phyloP scores from a whole-genome alignment of 2,888 invertebrate species.

The Xiphydria camelus region DNA sequence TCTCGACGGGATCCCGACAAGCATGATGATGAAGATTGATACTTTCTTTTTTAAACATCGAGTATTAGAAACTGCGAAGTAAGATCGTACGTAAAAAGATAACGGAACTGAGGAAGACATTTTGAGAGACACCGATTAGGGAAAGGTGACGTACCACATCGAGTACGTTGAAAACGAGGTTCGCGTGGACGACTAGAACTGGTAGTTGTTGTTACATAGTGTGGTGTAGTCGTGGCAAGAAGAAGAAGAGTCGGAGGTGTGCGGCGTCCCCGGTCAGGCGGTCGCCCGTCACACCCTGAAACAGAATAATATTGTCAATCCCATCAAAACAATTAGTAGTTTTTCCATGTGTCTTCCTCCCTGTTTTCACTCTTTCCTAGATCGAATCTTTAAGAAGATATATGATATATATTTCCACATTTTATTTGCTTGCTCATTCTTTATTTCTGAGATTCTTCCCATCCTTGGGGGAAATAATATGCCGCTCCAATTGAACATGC shows the following conservation, averaged over 20 bases:
- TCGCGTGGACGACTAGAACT: slow-evolving; percentile 49
- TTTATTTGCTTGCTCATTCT: too few species aligned
- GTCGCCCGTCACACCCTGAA: slow-evolving; percentile 59
- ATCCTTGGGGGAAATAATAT: too few species aligned
- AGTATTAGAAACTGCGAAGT: slow-evolving; percentile 39
- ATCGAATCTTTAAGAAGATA: too few species aligned
- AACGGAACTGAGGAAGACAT: slow-evolving; percentile 40
- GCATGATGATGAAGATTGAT: too few species aligned
- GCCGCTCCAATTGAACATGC: too few species aligned
- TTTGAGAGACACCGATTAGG: slow-evolving; percentile 51
- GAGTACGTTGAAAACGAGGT: slow-evolving; percentile 55
- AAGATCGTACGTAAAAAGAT: slow-evolving; percentile 39
- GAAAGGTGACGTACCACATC: slow-evolving; percentile 55
- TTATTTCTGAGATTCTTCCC: too few species aligned
- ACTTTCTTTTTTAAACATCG: too few species aligned
- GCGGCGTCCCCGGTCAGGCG: slow-evolving; percentile 58
- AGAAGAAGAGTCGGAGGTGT: slow-evolving; percentile 56
- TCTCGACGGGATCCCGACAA: too few species aligned
- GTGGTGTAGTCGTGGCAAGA: slow-evolving; percentile 56
- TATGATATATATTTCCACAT: too few species aligned
- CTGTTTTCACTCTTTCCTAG: too few species aligned
- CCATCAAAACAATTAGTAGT: slow-evolving; percentile 38
- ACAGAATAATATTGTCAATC: slow-evolving; percentile 56
- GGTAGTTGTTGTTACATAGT: slow-evolving; percentile 49
- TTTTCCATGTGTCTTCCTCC: too few species aligned